Percentiles rank a stretch among this genome's conserved stretches.
Conservation (phyloP, 2,113 vertebrate species). For the Rhinoderma darwinii region DNA sequence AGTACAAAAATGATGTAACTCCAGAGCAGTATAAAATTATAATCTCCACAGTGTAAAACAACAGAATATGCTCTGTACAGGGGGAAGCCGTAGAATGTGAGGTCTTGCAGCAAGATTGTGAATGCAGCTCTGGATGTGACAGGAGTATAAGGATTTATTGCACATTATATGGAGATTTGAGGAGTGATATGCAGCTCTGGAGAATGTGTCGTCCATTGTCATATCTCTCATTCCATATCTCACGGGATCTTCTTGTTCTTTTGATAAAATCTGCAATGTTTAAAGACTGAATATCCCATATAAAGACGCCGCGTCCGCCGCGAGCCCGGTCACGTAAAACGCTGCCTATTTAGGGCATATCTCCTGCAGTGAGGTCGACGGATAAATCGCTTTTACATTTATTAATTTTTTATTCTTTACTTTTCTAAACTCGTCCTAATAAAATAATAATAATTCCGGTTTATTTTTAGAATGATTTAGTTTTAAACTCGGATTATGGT, state of each 20-base stretch:
- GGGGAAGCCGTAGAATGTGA: too few species aligned
- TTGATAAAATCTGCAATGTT: not conserved
- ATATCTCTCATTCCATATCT: too few species aligned
- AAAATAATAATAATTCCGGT: slow-evolving; percentile 49
- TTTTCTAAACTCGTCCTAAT: slow-evolving; percentile 21
- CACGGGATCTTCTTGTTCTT: too few species aligned
- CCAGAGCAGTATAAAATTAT: too few species aligned
- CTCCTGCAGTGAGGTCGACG: slow-evolving; percentile 8
- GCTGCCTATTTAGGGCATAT: slow-evolving; percentile 49
- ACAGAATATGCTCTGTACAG: too few species aligned
- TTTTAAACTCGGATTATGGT: slow-evolving; percentile 46
- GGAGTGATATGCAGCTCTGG: too few species aligned
- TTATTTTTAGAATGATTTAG: slow-evolving; percentile 57
- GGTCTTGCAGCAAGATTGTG: not conserved
- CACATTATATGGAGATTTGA: too few species aligned
- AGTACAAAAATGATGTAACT: too few species aligned
- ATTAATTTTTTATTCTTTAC: slow-evolving; percentile 47
- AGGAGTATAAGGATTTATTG: not conserved
- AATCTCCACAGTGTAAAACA: too few species aligned
- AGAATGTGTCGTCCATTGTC: too few species aligned
- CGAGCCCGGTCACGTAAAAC: not conserved
- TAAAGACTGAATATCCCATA: not conserved
- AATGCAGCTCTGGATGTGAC: not conserved
- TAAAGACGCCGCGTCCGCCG: not conserved
- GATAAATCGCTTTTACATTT: slow-evolving; percentile 54